Evolutionary conservation across 64 coral and sea anemone genomes (phyloP).

Genomic region (Trachythela sp.): DNA sequence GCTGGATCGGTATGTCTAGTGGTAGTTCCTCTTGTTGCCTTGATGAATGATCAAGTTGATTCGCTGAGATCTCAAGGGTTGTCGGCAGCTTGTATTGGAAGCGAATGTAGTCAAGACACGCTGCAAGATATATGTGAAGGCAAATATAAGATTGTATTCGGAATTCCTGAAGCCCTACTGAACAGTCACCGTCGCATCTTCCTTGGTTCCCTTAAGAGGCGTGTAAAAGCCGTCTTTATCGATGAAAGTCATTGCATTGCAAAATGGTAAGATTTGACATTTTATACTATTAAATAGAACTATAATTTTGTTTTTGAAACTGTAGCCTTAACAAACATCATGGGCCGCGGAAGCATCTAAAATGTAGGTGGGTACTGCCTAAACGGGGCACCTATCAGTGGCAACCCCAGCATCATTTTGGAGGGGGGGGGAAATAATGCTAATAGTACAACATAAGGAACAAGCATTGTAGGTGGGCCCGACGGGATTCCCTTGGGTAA

Average conservation of each 20-base stretch:
- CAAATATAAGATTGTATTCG: background rate
- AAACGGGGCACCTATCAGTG: too few species aligned
- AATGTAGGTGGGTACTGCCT: too few species aligned
- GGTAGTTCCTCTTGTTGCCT: background rate
- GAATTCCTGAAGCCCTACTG: background rate
- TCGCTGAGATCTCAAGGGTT: background rate
- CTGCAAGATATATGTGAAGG: background rate
- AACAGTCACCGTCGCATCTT: background rate
- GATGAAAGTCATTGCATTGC: conserved; percentile 47
- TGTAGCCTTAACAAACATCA: too few species aligned
- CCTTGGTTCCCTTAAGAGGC: background rate
- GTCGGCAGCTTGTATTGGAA: background rate
- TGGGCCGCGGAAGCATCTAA: too few species aligned
- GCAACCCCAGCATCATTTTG: too few species aligned
- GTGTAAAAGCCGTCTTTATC: conserved; percentile 24
- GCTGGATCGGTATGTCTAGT: background rate
- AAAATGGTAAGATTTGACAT: conserved; percentile 30
- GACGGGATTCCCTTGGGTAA: too few species aligned
- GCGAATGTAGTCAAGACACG: background rate
- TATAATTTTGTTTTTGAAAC: too few species aligned
- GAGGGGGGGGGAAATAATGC: too few species aligned
- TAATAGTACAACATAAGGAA: too few species aligned
- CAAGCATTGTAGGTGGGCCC: too few species aligned
- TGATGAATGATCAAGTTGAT: background rate
- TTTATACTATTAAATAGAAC: too few species aligned